Base-by-base conservation (phyloP, 1,140 invertebrate genomes). In the Papilio helenus region DNA sequence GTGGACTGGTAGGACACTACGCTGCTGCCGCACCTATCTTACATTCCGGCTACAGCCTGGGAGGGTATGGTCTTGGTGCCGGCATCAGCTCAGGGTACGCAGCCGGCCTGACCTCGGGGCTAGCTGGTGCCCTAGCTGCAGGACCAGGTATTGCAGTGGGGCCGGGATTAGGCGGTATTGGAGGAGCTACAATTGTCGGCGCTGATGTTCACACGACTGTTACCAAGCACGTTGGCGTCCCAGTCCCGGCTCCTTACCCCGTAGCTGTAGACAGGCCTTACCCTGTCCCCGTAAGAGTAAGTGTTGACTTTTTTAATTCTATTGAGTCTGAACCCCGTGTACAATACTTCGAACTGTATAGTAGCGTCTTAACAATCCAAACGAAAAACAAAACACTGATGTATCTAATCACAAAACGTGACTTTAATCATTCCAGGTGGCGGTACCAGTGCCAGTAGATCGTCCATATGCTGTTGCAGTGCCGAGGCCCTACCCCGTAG, bases 191-290 rank as follows among this genome's bases (percentile, higher is more conserved):
- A 0, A 85, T 95, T 8, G 90, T 95, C 5, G 93, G 93, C 1
- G 92, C 93, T 46, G 89, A 95, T 72, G 90, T 94, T 12, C 94
- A 95, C 76, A 95, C 94, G 0, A 95, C 93, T 0, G 93, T 95
- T 1, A 95, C 94, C 1, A 94, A 93, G 79, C 94, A 95, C 74
- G 89, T 95, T 39, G 94, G 94, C 8, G 89, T 94, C 8, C 93
- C 94, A 0, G 90, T 94, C 7, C 93, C 94, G 1, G 92, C 93
- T 12, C 94, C 94, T 9, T 94, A 93, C 79, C 91, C 93, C 26
- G 92, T 95, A 0, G 87, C 93, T 29, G 91, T 95, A 9, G 92
- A 94, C 79, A 90, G 93, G 49, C 93, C 93, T 72, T 88, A 93
- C 10, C 87, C 90, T 34, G 87, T 91, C 18, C 91, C 94, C 9